A percentile compares a stretch with the other conserved stretches of the same genome.
These are phyloP conservation scores for Columbina picui DNA, from an alignment of 2,113 vertebrate genomes.

Conservation along the genomic window DNA sequence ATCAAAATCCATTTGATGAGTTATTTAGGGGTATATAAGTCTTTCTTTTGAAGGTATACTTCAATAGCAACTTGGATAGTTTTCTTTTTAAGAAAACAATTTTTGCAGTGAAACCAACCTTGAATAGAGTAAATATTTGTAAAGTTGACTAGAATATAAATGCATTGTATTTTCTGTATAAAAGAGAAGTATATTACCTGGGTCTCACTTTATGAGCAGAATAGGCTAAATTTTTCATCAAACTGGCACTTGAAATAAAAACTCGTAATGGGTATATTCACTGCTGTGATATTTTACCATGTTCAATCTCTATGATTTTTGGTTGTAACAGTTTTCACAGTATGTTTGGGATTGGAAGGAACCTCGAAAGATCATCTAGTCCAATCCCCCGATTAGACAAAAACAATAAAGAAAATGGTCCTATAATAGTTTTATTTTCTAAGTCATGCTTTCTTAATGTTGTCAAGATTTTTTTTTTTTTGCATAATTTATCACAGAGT, in stretches of 20 bases:
- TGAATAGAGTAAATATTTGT: background rate
- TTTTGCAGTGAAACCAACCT: background rate
- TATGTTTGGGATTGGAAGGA: no score
- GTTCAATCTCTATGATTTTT: background rate
- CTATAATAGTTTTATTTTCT: background rate
- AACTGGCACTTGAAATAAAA: background rate
- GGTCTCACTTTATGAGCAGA: background rate
- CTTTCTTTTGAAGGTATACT: background rate
- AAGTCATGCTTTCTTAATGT: background rate
- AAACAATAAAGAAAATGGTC: background rate
- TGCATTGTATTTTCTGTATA: background rate
- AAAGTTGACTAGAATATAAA: background rate
- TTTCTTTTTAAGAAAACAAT: background rate
- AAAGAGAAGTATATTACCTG: background rate
- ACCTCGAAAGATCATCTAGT: no score
- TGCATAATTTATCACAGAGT: background rate
- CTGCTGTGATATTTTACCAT: background rate
- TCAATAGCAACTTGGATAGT: background rate
- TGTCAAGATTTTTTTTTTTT: background rate
- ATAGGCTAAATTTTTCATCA: background rate
- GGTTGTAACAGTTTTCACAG: background rate
- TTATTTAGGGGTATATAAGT: background rate
- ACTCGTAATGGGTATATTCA: background rate
- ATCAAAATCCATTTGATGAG: background rate
- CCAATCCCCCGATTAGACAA: background rate